A percentile compares a stretch with the other conserved stretches of the same genome.
Conservation (phyloP, 2,797 vertebrate genomes). For the Phrynocephalus guinanensis region DNA sequence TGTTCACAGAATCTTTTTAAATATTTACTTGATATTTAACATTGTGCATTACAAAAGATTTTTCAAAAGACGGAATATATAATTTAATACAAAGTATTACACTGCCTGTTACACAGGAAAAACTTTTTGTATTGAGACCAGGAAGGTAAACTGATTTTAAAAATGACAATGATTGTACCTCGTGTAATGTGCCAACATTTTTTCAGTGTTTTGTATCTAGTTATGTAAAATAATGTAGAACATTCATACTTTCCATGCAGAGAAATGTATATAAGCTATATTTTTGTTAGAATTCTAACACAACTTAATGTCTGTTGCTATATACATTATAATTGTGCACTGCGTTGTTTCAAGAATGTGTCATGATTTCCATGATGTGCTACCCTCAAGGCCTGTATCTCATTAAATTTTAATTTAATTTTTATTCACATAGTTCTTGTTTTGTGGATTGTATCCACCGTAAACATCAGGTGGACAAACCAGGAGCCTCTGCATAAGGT, state of each 20-base stretch:
- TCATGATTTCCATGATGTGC: constrained; percentile 44
- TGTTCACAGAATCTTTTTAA: constrained; percentile 46
- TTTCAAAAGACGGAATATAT: constrained; percentile 52
- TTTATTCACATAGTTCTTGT: constrained; percentile 49
- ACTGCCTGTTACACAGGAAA: constrained; percentile 44
- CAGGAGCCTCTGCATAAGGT: background rate
- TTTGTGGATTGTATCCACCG: constrained; percentile 16
- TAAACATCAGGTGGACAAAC: background rate
- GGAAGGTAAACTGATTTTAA: constrained; percentile 28
- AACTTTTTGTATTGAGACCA: constrained; percentile 25
- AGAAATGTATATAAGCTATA: constrained; percentile 81
- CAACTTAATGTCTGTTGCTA: constrained; percentile 67
- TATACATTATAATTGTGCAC: constrained; percentile 65
- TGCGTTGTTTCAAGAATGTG: constrained; percentile 65
- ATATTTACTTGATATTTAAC: constrained; percentile 63
- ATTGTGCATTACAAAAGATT: constrained; percentile 64
- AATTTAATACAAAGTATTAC: constrained; percentile 48
- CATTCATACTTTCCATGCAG: constrained; percentile 69
- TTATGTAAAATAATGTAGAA: constrained; percentile 70
- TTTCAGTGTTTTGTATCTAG: constrained; percentile 79
- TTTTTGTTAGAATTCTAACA: constrained; percentile 81
- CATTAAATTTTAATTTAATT: constrained; percentile 67
- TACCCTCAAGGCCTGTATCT: constrained; percentile 61
- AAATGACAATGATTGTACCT: constrained; percentile 61
- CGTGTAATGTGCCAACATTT: constrained; percentile 77